phyloP scores from a whole-genome alignment of 2,797 vertebrate species.

The Dendrocincla fuliginosa region DNA sequence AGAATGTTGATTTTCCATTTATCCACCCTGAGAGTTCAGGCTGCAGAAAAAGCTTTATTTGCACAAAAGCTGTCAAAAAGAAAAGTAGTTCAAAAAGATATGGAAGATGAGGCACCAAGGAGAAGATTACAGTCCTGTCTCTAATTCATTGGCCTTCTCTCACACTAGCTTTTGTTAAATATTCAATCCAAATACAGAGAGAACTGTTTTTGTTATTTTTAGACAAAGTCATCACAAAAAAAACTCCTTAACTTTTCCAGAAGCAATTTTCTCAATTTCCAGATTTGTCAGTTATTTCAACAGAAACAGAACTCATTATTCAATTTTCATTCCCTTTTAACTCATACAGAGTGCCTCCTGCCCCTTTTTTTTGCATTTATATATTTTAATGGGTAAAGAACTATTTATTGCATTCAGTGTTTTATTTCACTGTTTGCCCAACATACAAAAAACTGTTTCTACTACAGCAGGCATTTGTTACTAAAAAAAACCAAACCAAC shows the following conservation, averaged over 20 bases:
- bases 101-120: background rate
- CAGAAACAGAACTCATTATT: background rate
- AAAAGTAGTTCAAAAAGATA: background rate
- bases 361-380: background rate
- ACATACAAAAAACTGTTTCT: background rate
- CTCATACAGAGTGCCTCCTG: fast-evolving
- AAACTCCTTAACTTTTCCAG: background rate
- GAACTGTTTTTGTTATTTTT: background rate
- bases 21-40: background rate
- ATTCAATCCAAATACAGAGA: background rate
- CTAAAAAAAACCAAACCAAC: background rate
- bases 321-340: background rate
- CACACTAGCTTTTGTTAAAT: background rate
- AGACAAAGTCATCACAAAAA: background rate
- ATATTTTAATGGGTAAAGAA: background rate
- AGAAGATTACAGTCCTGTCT: background rate
- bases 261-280: background rate
- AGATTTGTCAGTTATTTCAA: background rate
- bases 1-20: constrained; percentile 21
- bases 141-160: background rate
- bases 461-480: background rate
- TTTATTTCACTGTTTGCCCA: background rate
- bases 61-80: background rate
- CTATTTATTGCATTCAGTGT: background rate
- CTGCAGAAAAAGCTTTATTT: background rate